Percentiles rank a stretch among this genome's conserved stretches.
These are phyloP conservation scores for Sycon ciliatum DNA, from an alignment of 37 sponge, comb jelly and placozoan genomes.

Conservation along the genomic window DNA sequence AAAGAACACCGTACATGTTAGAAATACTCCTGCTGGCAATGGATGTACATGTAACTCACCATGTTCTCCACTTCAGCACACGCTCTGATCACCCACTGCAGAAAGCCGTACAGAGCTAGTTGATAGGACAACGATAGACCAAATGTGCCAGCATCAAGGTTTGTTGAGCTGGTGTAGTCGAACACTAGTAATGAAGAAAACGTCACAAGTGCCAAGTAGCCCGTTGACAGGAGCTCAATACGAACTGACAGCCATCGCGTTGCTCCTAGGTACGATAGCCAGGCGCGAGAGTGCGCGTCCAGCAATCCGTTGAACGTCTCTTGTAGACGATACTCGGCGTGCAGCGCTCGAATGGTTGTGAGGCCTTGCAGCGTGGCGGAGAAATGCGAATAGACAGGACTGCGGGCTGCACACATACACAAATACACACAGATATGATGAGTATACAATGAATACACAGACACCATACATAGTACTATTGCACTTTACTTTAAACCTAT, in stretches of 20 bases:
- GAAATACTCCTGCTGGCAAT: too few species aligned
- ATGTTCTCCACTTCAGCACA: slow-evolving; percentile 73
- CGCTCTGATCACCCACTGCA: slow-evolving; percentile 60
- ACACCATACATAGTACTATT: too few species aligned
- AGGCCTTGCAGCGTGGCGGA: slow-evolving; percentile 66
- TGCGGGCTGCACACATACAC: slow-evolving; percentile 45
- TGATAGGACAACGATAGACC: slow-evolving; percentile 59
- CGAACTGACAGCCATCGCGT: slow-evolving; percentile 62
- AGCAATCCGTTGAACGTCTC: slow-evolving; percentile 39
- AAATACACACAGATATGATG: too few species aligned
- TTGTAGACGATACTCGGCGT: slow-evolving; percentile 11
- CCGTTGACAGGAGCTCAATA: slow-evolving; percentile 42
- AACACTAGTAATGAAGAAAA: slow-evolving; percentile 35
- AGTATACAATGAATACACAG: too few species aligned
- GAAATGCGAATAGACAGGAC: slow-evolving; percentile 75
- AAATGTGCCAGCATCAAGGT: slow-evolving; percentile 38
- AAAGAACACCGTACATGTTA: too few species aligned
- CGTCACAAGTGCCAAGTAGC: slow-evolving; percentile 42
- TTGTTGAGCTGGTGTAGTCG: slow-evolving; percentile 5
- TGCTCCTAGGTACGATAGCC: slow-evolving; percentile 48
- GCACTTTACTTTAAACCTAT: too few species aligned
- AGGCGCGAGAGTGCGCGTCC: slow-evolving; percentile 49
- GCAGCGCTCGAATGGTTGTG: slow-evolving; percentile 54
- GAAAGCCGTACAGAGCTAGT: slow-evolving; percentile 53
- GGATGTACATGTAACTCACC: slow-evolving; percentile 37